phyloP scores from a whole-genome alignment of 2,797 vertebrate species.

The Sebastes baramenuke region DNA sequence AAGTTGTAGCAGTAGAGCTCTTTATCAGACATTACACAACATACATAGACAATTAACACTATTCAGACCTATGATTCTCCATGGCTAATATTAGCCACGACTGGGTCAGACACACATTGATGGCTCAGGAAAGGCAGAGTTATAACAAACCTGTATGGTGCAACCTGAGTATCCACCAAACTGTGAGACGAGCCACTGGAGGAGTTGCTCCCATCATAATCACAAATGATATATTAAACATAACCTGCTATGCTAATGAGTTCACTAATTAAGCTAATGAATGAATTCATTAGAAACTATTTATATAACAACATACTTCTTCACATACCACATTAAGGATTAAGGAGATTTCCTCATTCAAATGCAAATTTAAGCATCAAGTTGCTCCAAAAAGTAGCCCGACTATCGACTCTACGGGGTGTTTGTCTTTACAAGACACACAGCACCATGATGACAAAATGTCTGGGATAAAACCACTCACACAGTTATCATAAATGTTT shows the following conservation, averaged over 20 bases:
- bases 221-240: slow-evolving; percentile 21
- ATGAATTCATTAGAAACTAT: slow-evolving; percentile 29
- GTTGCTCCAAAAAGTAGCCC: background rate
- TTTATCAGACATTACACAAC: background rate
- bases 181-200: background rate
- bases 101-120: background rate
- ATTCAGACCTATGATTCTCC: background rate
- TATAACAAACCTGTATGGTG: background rate
- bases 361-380: slow-evolving; percentile 43
- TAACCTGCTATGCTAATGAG: slow-evolving; percentile 27
- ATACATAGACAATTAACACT: background rate
- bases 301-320: background rate
- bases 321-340: slow-evolving; percentile 34
- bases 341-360: slow-evolving; percentile 33
- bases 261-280: slow-evolving; percentile 24
- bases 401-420: background rate
- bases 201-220: slow-evolving; percentile 3
- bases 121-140: background rate
- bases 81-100: background rate
- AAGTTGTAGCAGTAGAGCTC: background rate
- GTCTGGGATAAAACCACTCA: background rate
- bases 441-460: background rate
- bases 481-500: background rate
- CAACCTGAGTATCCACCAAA: background rate
- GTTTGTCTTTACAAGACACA: background rate